Evolutionary conservation across 2,888 invertebrate genomes (phyloP).

Genomic region (Caenorhabditis sp.): DNA sequence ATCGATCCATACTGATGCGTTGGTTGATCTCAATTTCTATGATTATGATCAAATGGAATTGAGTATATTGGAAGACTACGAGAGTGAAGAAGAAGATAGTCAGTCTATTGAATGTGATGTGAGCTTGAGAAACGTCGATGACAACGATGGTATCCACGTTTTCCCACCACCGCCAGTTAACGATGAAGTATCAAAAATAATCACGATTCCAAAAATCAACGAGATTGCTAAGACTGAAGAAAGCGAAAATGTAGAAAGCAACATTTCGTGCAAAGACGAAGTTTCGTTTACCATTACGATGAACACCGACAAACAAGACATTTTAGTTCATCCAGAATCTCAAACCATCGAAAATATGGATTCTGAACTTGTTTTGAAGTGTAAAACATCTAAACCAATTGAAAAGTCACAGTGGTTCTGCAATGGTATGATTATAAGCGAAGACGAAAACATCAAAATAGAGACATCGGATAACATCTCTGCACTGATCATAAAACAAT

Average conservation of each 20-base stretch:
- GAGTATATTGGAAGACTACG: constrained; percentile 49
- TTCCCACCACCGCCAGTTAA: constrained; percentile 37
- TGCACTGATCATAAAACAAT: constrained; percentile 35
- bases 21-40: constrained; percentile 54
- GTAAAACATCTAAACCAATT: constrained; percentile 34
- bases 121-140: constrained; percentile 42
- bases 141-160: constrained; percentile 47
- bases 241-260: constrained; percentile 4
- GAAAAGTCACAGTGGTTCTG: constrained; percentile 46
- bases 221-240: constrained; percentile 17
- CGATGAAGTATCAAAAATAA: constrained; percentile 39
- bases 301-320: constrained; percentile 22
- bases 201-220: constrained; percentile 19
- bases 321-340: constrained; percentile 45
- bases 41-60: constrained; percentile 56
- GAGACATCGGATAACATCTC: constrained; percentile 18
- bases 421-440: constrained; percentile 47
- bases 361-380: constrained; percentile 28
- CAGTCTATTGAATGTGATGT: constrained; percentile 50
- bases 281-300: constrained; percentile 13
- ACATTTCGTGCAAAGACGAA: constrained; percentile 13
- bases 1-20: constrained; percentile 52
- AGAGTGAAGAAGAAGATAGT: constrained; percentile 33
- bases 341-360: constrained; percentile 36
- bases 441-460: constrained; percentile 34